These are phyloP conservation scores for Pelecanus crispus DNA, from an alignment of 2,113 vertebrate genomes.

Conservation along the genomic window DNA sequence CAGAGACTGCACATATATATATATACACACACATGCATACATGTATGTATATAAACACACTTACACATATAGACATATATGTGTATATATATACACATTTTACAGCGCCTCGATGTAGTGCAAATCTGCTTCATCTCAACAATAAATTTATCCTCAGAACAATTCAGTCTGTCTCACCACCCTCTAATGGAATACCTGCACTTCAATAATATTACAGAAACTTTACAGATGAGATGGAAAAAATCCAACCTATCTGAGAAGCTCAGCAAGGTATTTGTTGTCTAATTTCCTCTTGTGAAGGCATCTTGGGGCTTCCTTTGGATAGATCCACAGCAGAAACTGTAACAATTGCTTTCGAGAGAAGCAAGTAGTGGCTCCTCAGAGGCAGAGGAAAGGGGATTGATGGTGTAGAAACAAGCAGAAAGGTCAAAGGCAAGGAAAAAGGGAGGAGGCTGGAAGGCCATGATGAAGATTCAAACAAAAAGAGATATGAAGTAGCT, in stretches of 20 bases:
- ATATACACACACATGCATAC: background rate
- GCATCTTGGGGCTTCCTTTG: background rate
- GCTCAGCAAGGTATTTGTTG: background rate
- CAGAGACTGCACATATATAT: background rate
- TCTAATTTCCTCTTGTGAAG: background rate
- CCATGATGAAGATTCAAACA: background rate
- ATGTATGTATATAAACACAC: background rate
- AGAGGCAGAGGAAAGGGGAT: background rate
- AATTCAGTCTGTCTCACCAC: background rate
- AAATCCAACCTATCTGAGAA: background rate
- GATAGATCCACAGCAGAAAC: background rate
- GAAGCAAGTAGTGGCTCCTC: background rate
- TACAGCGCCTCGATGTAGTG: background rate
- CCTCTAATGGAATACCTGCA: background rate
- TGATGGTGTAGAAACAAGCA: background rate
- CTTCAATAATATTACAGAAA: background rate
- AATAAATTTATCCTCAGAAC: background rate
- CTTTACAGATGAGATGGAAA: background rate
- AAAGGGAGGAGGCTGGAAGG: background rate
- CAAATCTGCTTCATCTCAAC: background rate
- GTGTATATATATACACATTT: background rate
- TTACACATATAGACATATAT: background rate
- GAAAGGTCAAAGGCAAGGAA: background rate
- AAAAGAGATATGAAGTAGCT: background rate
- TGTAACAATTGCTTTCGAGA: background rate